Evolutionary conservation across 2,797 vertebrate species (phyloP).

Genomic region (Morelia viridis): DNA sequence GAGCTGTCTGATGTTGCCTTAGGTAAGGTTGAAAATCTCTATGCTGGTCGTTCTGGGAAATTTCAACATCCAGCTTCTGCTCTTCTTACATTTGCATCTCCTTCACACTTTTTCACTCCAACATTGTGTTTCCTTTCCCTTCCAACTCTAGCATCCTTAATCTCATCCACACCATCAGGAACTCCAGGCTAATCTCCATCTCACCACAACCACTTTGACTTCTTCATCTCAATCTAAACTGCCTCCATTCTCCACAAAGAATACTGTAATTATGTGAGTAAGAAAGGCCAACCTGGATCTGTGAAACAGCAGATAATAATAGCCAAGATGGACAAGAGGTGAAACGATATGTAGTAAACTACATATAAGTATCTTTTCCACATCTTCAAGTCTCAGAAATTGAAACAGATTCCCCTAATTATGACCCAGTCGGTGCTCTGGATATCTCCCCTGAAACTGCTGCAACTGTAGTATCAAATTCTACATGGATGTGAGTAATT

Average conservation of each 20-base stretch:
- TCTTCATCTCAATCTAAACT: neutral
- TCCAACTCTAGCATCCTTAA: neutral
- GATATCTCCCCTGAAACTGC: neutral
- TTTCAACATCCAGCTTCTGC: neutral
- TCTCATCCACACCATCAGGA: neutral
- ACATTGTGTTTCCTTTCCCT: neutral
- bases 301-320: neutral
- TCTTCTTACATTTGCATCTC: neutral
- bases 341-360: neutral
- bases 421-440: neutral
- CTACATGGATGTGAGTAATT: neutral
- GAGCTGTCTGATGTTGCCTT: neutral
- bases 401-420: neutral
- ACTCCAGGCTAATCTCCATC: neutral
- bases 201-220: neutral
- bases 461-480: neutral
- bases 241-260: neutral
- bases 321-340: neutral
- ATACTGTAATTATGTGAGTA: neutral
- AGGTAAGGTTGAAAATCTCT: neutral
- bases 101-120: neutral
- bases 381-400: neutral
- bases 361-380: neutral
- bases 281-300: neutral
- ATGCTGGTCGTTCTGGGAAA: neutral